Percentiles rank a stretch among this genome's conserved stretches.
Conservation (phyloP, 2,888 invertebrate species). For the Lamellibrachia columna region DNA sequence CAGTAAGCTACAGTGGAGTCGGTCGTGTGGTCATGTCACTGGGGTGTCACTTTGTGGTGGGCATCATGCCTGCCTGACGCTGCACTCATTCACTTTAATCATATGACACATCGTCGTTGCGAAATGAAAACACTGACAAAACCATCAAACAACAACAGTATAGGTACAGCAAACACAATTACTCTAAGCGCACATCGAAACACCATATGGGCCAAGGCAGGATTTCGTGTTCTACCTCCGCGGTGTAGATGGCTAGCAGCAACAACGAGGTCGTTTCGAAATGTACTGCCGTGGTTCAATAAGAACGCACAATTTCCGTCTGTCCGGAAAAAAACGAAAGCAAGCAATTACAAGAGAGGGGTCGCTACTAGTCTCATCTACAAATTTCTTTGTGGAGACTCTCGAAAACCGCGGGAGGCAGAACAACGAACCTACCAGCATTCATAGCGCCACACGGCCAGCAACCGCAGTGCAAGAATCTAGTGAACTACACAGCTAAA, state of each 20-base stretch:
- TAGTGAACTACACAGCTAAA: background rate
- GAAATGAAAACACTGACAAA: background rate
- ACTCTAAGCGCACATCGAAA: slow-evolving; percentile 12
- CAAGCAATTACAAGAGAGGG: background rate
- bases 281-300: background rate
- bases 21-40: background rate
- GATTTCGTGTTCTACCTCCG: background rate
- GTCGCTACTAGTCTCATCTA: slow-evolving; percentile 11
- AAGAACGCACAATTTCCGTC: background rate
- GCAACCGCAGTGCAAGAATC: background rate
- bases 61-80: background rate
- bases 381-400: background rate
- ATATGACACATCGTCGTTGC: slow-evolving; percentile 12
- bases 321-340: background rate
- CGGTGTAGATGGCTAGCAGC: background rate
- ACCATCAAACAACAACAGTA: background rate
- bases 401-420: background rate
- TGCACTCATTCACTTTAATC: slow-evolving; percentile 16
- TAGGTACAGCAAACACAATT: slow-evolving; percentile 16
- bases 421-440: background rate
- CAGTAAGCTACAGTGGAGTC: background rate
- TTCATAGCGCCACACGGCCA: background rate
- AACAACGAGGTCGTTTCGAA: background rate
- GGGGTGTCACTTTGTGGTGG: background rate
- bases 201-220: background rate